Conservation (phyloP, 2,888 invertebrate species). For the Andrena trimmerana region DNA sequence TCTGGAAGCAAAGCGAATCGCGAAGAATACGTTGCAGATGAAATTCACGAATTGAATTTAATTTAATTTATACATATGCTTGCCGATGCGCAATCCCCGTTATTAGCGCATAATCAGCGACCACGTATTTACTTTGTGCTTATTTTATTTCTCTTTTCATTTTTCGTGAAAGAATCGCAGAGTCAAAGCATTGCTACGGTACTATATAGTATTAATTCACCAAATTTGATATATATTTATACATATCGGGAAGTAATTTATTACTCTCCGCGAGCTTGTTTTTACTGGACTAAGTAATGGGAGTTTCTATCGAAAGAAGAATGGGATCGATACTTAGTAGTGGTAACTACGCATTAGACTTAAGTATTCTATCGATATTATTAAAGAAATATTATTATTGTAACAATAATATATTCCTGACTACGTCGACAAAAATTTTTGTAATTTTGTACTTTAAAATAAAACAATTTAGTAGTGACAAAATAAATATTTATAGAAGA, state of each 20-base stretch:
- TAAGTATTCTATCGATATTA: slow-evolving; percentile 49
- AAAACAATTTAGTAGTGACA: slow-evolving; percentile 52
- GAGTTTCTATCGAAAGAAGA: background rate
- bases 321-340: slow-evolving; percentile 9
- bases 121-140: slow-evolving; percentile 18
- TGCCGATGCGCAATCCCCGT: background rate
- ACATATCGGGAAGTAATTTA: slow-evolving; percentile 34
- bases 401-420: slow-evolving; percentile 75
- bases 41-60: slow-evolving; percentile 15
- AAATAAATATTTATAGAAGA: slow-evolving; percentile 67
- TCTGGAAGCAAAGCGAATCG: background rate
- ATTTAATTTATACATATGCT: slow-evolving; percentile 22
- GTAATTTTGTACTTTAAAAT: slow-evolving; percentile 70
- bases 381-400: slow-evolving; percentile 19
- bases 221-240: slow-evolving; percentile 52
- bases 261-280: slow-evolving; percentile 38
- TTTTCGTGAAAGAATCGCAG: background rate
- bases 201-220: slow-evolving; percentile 49
- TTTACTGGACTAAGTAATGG: slow-evolving; percentile 8
- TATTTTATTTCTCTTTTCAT: slow-evolving; percentile 2
- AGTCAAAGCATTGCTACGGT: background rate
- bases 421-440: slow-evolving; percentile 62
- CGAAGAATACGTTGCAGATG: background rate
- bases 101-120: slow-evolving; percentile 3
- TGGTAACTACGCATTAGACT: slow-evolving; percentile 20